Conservation (phyloP, 2,888 invertebrate species). For the Asteroscopus sphinx region DNA sequence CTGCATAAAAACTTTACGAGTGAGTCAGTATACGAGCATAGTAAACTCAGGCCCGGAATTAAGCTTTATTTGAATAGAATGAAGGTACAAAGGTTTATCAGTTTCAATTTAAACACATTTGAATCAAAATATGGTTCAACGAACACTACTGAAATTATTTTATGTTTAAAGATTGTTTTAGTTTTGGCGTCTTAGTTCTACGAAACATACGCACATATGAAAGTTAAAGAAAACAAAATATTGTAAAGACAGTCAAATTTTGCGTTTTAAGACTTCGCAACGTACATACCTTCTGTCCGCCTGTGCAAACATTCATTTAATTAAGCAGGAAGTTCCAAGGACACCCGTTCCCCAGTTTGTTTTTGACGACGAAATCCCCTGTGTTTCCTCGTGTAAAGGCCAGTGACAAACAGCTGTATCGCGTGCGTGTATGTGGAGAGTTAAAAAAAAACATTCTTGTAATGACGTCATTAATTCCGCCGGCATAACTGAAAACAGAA, state of each 20-base stretch:
- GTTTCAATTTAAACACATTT: not conserved
- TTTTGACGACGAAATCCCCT: conserved; percentile 71
- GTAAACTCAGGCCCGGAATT: not conserved
- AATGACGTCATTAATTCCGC: conserved; percentile 47
- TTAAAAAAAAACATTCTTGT: conserved; percentile 59
- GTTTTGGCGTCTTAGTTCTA: not conserved
- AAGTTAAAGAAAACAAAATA: conserved; percentile 53
- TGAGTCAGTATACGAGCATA: conserved; percentile 9
- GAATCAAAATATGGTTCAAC: not conserved
- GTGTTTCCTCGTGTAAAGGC: conserved; percentile 60
- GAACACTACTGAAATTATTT: not conserved
- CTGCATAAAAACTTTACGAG: conserved; percentile 40
- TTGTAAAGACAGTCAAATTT: conserved; percentile 62
- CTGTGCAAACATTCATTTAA: conserved; percentile 75
- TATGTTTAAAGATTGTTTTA: not conserved
- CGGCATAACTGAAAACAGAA: conserved; percentile 25
- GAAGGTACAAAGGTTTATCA: not conserved
- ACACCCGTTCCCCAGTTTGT: conserved; percentile 69
- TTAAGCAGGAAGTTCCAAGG: conserved; percentile 78
- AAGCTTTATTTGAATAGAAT: not conserved
- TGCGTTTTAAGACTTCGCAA: conserved; percentile 63
- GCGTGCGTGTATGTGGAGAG: conserved; percentile 65
- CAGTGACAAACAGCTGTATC: conserved; percentile 71
- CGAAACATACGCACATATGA: conserved; percentile 20
- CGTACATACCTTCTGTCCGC: conserved; percentile 67